Conservation (phyloP, 2,113 vertebrate genomes). For the Lasiurus borealis region DNA sequence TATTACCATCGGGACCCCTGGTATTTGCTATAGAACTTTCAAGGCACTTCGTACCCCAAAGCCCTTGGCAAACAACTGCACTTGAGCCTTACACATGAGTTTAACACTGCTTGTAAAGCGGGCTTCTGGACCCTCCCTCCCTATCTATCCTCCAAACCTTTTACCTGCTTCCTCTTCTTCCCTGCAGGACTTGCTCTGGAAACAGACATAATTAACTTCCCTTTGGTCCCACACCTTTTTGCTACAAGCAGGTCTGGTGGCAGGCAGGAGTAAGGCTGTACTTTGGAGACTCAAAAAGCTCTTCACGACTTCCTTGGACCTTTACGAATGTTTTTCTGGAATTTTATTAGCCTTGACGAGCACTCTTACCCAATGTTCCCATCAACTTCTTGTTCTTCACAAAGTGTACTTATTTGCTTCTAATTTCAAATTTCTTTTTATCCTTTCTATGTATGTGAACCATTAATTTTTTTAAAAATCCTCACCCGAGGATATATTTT, state of each 20-base stretch:
- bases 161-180: not conserved
- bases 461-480: not conserved
- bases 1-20: not conserved
- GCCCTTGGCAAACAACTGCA: not conserved
- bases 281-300: not conserved
- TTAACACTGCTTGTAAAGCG: not conserved
- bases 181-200: not conserved
- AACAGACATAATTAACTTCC: not conserved
- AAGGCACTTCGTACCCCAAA: not conserved
- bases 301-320: not conserved
- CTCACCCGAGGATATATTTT: too few relatives aligned
- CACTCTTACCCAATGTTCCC: not conserved
- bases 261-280: not conserved
- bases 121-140: not conserved
- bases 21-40: not conserved
- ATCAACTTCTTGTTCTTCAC: not conserved
- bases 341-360: not conserved
- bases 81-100: not conserved
- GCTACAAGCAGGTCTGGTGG: not conserved
- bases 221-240: not conserved
- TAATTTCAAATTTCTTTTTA: not conserved
- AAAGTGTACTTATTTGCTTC: not conserved
- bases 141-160: not conserved
- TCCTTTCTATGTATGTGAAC: not conserved
- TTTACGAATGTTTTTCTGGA: not conserved